phyloP scores from a whole-genome alignment of 2,797 vertebrate genomes.

The Hapalemur alaotrensis region DNA sequence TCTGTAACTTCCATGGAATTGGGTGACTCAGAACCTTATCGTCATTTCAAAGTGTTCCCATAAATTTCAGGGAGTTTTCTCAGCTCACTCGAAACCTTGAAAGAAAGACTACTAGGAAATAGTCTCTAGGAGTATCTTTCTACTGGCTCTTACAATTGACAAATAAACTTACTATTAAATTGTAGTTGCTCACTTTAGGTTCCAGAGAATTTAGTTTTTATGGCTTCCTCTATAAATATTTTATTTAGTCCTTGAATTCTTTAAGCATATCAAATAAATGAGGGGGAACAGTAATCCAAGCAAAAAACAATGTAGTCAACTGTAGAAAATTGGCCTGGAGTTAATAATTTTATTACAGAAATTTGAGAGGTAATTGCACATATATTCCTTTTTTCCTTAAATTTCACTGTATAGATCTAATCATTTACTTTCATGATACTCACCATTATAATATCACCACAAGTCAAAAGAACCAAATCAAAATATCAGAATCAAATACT shows the following conservation, averaged over 20 bases:
- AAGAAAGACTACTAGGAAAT: not conserved
- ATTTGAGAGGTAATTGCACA: not conserved
- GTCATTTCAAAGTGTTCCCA: not conserved
- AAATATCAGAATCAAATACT: not conserved
- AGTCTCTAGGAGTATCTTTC: not conserved
- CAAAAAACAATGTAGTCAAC: not conserved
- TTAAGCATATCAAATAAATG: not conserved
- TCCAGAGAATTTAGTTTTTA: not conserved
- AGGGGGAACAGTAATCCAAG: not conserved
- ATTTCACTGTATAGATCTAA: not conserved
- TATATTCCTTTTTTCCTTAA: not conserved
- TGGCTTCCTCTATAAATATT: not conserved
- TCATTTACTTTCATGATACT: not conserved
- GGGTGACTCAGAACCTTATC: not conserved
- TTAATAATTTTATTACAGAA: not conserved
- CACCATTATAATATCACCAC: not conserved
- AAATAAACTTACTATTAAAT: not conserved
- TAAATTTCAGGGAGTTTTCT: conserved; percentile 15
- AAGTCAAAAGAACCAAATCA: not conserved
- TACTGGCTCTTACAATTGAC: not conserved
- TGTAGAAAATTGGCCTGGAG: not conserved
- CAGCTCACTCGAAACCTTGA: not conserved
- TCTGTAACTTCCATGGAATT: not conserved
- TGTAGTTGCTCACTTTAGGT: not conserved
- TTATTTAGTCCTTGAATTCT: conserved; percentile 6